A percentile compares a stretch with the other conserved stretches of the same genome.
Evolutionary conservation across 2,113 vertebrate species (phyloP).

Genomic region (Mohoua ochrocephala): DNA sequence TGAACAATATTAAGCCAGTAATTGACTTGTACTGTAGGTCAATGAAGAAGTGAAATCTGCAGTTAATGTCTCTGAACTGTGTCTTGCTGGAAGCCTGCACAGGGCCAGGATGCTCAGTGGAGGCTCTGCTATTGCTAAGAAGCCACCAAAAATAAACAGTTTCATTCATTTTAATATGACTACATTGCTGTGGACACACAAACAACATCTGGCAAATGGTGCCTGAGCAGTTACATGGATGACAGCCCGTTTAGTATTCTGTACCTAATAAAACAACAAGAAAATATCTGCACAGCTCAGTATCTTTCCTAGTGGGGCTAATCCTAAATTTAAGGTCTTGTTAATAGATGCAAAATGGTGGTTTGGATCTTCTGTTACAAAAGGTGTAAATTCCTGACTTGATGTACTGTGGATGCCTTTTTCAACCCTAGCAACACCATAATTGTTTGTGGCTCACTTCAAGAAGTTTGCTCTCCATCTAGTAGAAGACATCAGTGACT

Average conservation of each 20-base stretch:
- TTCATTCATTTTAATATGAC: conserved; percentile 18
- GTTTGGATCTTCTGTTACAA: neutral
- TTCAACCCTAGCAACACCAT: neutral
- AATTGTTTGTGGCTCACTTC: neutral
- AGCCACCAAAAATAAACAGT: neutral
- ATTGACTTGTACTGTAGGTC: conserved; percentile 7
- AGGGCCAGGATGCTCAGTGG: neutral
- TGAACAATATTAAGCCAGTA: conserved; percentile 15
- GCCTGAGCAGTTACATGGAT: neutral
- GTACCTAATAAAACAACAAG: neutral
- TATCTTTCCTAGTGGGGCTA: neutral
- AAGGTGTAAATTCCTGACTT: neutral
- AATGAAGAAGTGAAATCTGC: neutral
- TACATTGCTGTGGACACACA: neutral
- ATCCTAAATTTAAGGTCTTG: neutral
- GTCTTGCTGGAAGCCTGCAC: neutral
- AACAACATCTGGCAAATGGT: conserved; percentile 48
- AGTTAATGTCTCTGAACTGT: neutral
- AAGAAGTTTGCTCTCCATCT: neutral
- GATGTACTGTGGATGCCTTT: neutral
- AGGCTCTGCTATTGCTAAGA: neutral
- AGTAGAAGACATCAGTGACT: neutral
- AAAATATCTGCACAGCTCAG: neutral
- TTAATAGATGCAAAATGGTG: neutral
- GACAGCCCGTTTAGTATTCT: neutral